Percentiles rank a stretch among this genome's conserved stretches.
These are phyloP conservation scores for Aleiodes sp. DNA, from an alignment of 1,140 invertebrate species.

Conservation along the genomic window DNA sequence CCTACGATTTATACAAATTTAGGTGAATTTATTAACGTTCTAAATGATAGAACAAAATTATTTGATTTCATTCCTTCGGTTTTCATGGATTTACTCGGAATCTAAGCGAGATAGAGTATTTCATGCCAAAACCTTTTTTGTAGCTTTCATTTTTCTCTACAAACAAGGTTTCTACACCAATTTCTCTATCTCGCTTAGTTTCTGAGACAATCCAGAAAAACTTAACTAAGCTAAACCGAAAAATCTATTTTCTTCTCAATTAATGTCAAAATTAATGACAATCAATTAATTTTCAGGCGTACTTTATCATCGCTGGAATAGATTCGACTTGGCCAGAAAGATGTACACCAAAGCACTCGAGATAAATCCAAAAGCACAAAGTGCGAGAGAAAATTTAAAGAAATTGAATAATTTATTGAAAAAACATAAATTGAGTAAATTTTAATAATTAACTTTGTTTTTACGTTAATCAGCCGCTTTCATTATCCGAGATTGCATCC, in stretches of 20 bases:
- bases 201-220: no score
- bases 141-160: no score
- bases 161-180: no score
- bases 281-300: constrained; percentile 77
- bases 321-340: constrained; percentile 75
- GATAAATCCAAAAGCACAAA: constrained; percentile 75
- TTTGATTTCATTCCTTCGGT: not conserved
- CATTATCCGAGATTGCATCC: no score
- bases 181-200: no score
- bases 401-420: constrained; percentile 51
- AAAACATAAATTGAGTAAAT: constrained; percentile 3
- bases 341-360: constrained; percentile 81
- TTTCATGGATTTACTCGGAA: not conserved
- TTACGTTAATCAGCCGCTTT: no score
- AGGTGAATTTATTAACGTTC: constrained; percentile 67
- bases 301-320: constrained; percentile 93
- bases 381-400: constrained; percentile 74
- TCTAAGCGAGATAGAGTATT: no score
- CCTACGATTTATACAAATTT: constrained; percentile 86
- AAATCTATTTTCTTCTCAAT: not conserved
- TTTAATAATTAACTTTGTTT: no score
- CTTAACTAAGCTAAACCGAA: no score
- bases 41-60: not conserved
- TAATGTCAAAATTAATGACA: constrained; percentile 33
- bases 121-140: no score